These are phyloP conservation scores for Psophia crepitans DNA, from an alignment of 2,113 vertebrate species.

Conservation along the genomic window DNA sequence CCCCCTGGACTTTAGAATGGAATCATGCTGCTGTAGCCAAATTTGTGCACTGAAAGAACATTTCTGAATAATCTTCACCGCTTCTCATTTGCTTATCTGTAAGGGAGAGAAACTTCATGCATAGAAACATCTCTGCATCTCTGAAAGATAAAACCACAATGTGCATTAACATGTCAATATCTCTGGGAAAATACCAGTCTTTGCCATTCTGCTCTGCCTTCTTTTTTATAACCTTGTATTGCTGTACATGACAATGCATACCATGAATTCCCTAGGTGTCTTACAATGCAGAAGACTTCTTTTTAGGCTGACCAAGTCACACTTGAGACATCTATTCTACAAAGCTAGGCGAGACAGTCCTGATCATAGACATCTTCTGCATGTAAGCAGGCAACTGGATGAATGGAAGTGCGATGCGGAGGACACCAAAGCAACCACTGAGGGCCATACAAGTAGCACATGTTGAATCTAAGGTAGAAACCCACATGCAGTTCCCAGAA, in stretches of 20 bases:
- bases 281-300: not conserved
- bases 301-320: not conserved
- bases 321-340: accelerated
- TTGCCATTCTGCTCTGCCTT: not conserved
- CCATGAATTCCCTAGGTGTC: not conserved
- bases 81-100: not conserved
- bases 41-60: not conserved
- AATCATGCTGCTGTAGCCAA: not conserved
- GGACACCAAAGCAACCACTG: not conserved
- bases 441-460: not conserved
- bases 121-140: not conserved
- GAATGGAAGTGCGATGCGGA: not conserved
- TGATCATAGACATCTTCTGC: not conserved
- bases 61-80: not conserved
- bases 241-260: not conserved
- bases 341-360: not conserved
- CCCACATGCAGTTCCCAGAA: not conserved
- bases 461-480: not conserved
- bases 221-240: not conserved
- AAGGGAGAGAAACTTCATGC: not conserved
- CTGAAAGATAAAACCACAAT: not conserved
- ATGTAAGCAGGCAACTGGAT: not conserved
- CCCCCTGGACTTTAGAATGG: not conserved
- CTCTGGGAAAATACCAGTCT: not conserved
- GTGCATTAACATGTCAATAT: not conserved